Evolutionary conservation across 2,113 vertebrate genomes (phyloP).

Genomic region (Spheniscus mendiculus): DNA sequence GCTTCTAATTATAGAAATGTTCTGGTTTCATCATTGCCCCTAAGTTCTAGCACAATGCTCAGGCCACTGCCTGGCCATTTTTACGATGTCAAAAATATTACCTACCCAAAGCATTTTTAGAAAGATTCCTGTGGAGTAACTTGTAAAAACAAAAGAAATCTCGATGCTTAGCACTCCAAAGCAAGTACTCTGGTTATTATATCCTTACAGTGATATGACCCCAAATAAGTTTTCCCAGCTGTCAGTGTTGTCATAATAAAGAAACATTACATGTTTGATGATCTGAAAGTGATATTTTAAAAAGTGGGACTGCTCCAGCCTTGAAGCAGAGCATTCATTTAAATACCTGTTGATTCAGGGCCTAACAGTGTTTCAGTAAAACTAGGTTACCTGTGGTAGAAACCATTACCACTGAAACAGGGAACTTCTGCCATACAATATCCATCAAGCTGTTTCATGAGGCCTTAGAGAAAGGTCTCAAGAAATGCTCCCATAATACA

Average conservation of each 20-base stretch:
- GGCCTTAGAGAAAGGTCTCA: neutral
- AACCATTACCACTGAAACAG: neutral
- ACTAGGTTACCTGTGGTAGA: too few species aligned
- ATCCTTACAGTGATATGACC: neutral
- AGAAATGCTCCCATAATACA: neutral
- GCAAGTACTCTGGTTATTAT: neutral
- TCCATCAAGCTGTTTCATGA: neutral
- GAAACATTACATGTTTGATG: neutral
- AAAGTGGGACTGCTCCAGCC: neutral
- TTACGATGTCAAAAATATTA: neutral
- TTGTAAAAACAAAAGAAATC: neutral
- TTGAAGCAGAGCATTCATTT: neutral
- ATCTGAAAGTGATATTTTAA: neutral
- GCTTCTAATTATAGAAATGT: neutral
- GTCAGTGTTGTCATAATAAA: neutral
- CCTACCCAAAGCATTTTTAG: neutral
- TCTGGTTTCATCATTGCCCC: neutral
- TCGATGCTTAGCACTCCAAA: neutral
- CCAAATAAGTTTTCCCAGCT: neutral
- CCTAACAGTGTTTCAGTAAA: neutral
- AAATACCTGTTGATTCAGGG: neutral
- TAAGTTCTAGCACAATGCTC: neutral
- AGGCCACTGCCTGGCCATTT: neutral
- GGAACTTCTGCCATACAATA: neutral
- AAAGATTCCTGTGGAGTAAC: neutral